phyloP scores from a whole-genome alignment of 2,113 vertebrate genomes.

The Myotis brandtii region DNA sequence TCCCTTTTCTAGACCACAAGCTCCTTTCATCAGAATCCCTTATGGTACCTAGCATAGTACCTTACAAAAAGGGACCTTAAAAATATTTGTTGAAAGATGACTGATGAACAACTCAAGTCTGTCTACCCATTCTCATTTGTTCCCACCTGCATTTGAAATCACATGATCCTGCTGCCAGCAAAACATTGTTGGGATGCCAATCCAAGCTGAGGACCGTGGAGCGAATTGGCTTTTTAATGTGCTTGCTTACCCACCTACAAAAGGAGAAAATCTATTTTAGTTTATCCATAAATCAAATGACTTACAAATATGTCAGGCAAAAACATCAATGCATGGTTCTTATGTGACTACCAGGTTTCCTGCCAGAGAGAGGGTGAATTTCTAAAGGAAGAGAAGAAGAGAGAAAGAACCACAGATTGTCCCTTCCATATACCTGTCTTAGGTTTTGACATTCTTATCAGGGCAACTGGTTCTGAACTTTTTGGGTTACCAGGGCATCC shows the following conservation, averaged over 20 bases:
- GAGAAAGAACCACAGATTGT: not conserved
- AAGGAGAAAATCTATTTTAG: not conserved
- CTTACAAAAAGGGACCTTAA: not conserved
- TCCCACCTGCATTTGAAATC: constrained; percentile 99
- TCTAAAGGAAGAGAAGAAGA: not conserved
- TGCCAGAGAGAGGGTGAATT: not conserved
- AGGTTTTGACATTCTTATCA: not conserved
- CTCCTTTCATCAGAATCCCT: not conserved
- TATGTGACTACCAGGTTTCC: not conserved
- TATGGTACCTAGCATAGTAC: not conserved
- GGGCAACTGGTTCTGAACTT: not conserved
- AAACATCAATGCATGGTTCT: not conserved
- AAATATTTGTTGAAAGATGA: not conserved
- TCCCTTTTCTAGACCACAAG: not conserved
- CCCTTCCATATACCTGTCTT: not conserved
- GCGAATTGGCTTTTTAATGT: constrained; percentile 99
- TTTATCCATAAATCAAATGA: not conserved
- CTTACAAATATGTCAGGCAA: not conserved
- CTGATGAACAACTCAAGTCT: not conserved
- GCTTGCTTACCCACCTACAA: constrained; percentile 99
- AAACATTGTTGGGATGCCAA: constrained; percentile 99
- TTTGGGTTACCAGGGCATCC: not conserved
- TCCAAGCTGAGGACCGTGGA: constrained; percentile 98
- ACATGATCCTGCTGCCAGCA: constrained; percentile 97
- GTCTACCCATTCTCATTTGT: not conserved